Percentiles rank a stretch among this genome's conserved stretches.
These are phyloP conservation scores for Pangasius krempfi DNA, from an alignment of 2,797 vertebrate species.

Conservation along the genomic window DNA sequence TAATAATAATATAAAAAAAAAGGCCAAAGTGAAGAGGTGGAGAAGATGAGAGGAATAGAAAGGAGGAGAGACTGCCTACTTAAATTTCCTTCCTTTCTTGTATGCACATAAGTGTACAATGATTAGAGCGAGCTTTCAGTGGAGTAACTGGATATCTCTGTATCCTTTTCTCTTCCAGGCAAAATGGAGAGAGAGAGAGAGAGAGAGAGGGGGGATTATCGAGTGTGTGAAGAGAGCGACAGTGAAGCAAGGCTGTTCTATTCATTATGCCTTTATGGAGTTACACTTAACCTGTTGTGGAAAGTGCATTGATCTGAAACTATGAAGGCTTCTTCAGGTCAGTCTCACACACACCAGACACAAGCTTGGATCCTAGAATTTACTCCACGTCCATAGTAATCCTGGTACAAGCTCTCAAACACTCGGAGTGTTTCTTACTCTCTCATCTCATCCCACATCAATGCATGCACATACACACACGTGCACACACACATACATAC, in stretches of 20 bases:
- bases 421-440: background rate
- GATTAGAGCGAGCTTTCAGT: constrained; percentile 36
- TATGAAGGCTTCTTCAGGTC: background rate
- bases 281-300: constrained; percentile 25
- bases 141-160: constrained; percentile 34
- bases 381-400: background rate
- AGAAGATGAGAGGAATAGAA: background rate
- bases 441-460: background rate
- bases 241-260: constrained; percentile 7
- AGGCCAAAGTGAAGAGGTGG: background rate
- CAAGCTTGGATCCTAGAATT: background rate
- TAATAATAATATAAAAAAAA: background rate
- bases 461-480: background rate
- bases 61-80: constrained; percentile 27
- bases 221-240: background rate
- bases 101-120: constrained; percentile 3
- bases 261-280: constrained; percentile 28
- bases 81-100: constrained; percentile 41
- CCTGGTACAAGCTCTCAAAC: background rate
- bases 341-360: background rate
- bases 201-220: background rate
- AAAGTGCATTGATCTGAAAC: constrained; percentile 15
- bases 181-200: constrained; percentile 8
- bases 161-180: constrained; percentile 31
- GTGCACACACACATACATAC: constrained; percentile 19